Base-by-base conservation (phyloP, 2,888 invertebrate species). In the Arrhopalites spinosus region DNA sequence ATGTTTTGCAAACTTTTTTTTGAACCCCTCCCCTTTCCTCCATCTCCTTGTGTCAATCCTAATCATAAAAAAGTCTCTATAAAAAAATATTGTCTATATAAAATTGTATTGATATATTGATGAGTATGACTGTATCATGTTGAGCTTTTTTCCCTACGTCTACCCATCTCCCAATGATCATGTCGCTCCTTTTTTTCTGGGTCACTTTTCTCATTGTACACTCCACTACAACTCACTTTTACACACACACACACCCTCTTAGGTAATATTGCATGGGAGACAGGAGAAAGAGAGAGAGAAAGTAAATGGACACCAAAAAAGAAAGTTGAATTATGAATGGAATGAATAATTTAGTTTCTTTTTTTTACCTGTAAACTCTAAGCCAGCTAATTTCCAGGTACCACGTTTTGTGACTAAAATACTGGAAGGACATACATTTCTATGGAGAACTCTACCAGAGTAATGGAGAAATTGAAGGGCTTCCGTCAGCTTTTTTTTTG, bases 341-440 rank as follows among this genome's bases (percentile, higher is more conserved):
- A n/a, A n/a, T n/a, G n/a, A n/a, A n/a, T n/a, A n/a, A n/a, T n/a
- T n/a, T n/a, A n/a, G n/a, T n/a, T n/a, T n/a, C n/a, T n/a, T 83
- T 43, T 84, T 86, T 88, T 88, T 87, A 93, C 96, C 95, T 81
- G 91, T 89, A 86, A 97, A 98, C 85, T 97, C 96, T 80, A 98
- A 89, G 30, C 98, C 97, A 68, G 93, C 93, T 77, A 98, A 89
- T 86, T 98, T 98, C 98, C 98, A 98, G 59, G 95, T 94, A 80
- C 97, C 96, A 76, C 92, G 90, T 85, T 93, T 94, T 71, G 95
- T 96, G 80, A 98, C 92, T 83, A 97, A 89, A 83, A 98, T 92
- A 83, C 94, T 93, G 82, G 92, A 92, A 1, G 98, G 98, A 85
- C 94, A 96, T 63, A 98, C 91, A 87, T 98, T 98, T 84, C 96